These are phyloP conservation scores for Acridotheres tristis DNA, from an alignment of 2,797 vertebrate species.

Conservation along the genomic window DNA sequence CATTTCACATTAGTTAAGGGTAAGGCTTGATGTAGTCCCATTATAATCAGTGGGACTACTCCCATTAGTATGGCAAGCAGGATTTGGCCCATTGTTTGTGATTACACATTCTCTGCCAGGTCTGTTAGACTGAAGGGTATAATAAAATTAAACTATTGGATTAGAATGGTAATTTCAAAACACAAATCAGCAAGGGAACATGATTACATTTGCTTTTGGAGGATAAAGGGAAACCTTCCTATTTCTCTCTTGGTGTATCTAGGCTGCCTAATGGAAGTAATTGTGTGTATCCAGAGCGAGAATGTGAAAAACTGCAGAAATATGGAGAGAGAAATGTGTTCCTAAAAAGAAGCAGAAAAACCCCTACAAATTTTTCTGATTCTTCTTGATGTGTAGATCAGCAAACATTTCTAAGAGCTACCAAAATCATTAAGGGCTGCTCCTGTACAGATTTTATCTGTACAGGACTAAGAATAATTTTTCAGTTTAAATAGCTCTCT, in stretches of 20 bases:
- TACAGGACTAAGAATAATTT: neutral
- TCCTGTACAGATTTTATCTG: neutral
- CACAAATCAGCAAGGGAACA: constrained; percentile 65
- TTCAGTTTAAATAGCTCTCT: neutral
- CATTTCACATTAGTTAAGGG: constrained; percentile 52
- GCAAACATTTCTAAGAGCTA: neutral
- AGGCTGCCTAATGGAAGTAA: constrained; percentile 48
- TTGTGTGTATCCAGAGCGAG: constrained; percentile 20
- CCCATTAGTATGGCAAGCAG: constrained; percentile 51
- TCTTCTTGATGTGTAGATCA: neutral
- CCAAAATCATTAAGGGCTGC: neutral
- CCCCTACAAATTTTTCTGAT: neutral
- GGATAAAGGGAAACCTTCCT: constrained; percentile 54
- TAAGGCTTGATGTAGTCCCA: constrained; percentile 25
- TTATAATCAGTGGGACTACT: constrained; percentile 55
- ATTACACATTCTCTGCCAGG: constrained; percentile 65
- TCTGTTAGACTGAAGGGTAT: constrained; percentile 66
- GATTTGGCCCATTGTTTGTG: constrained; percentile 65
- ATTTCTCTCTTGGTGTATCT: constrained; percentile 52
- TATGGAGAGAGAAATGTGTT: neutral
- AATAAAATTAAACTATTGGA: constrained; percentile 77
- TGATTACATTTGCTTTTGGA: constrained; percentile 68
- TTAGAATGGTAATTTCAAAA: constrained; percentile 77
- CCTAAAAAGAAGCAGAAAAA: neutral
- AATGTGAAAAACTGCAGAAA: constrained; percentile 2